Evolutionary conservation across 2,113 vertebrate genomes (phyloP), one percentile per base, ranked within the genome.

Genomic region (Psittacula cyanocephala): DNA sequence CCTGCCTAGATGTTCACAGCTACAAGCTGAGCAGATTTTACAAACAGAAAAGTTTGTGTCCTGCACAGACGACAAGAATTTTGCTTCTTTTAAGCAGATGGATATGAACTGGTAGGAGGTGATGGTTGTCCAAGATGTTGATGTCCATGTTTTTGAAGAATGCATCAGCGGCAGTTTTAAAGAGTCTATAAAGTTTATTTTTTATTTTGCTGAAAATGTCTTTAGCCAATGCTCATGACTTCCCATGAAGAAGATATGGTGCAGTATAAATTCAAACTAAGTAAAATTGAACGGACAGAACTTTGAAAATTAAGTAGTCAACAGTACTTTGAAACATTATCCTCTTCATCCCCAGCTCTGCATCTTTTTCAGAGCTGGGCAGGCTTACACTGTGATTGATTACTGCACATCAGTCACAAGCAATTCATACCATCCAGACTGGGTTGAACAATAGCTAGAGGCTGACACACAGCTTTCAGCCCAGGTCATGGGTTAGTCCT

Each of bases 1-100:
- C 88, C 95, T 97, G 85, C 79, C 71, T 55, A 46, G 35, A 82
- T 92, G 72, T 84, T 70, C 95, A 89, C 88, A 96, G 64, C 43
- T 91, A 87, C 65, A 88, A 87, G 75, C 25, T 92, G 94, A 91
- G 91, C 20, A 78, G 44, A 55, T 75, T 91, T 93, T 41, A 82
- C 43, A 90, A 97, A 75, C 87, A 80, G 80, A 27, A 41, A 81
- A 94, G 53, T 62, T 67, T 88, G 43, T 53, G 57, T 57, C 75
- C 50, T 82, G 43, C 49, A 64, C 39, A 82, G 39, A 70, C 12
- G 9, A 75, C 33, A 70, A 63, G 33, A 63, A 17, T 49, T 35
- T 44, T 27, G 23, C n/a, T 44, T 33, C 28, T 79, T 89, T 81
- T 39, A 69, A 47, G 55, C 17, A 79, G 46, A 65, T 11, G 22